Evolutionary conservation across 1,140 invertebrate species (phyloP).

Genomic region (Drosophila auraria): DNA sequence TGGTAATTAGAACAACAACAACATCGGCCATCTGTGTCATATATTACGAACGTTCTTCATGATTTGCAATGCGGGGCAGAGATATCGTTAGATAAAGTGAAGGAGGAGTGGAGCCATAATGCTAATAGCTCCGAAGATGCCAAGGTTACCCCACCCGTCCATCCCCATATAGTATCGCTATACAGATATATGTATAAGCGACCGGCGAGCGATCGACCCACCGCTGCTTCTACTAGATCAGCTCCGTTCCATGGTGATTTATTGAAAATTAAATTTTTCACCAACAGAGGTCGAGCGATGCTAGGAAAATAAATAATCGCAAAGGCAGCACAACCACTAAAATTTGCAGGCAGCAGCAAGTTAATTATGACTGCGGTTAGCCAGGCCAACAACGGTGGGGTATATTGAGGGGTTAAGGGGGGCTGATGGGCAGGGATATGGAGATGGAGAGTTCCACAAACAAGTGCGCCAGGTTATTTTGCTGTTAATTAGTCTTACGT

Average conservation of each 20-base stretch:
- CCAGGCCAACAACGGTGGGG: slow-evolving; percentile 13
- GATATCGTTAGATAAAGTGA: slow-evolving; percentile 8
- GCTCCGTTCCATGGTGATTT: slow-evolving; percentile 60
- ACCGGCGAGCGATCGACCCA: slow-evolving; percentile 31
- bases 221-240: slow-evolving; percentile 69
- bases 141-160: slow-evolving; percentile 4
- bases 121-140: slow-evolving; percentile 13
- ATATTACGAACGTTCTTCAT: slow-evolving; percentile 46
- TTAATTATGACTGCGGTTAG: slow-evolving; percentile 78
- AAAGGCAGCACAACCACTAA: slow-evolving; percentile 33
- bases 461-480: slow-evolving; percentile 79
- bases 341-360: slow-evolving; percentile 68
- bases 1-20: slow-evolving; percentile 64
- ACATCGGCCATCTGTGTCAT: slow-evolving; percentile 35
- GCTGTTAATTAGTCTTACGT: slow-evolving; percentile 81
- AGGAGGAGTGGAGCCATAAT: slow-evolving; percentile 21
- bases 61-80: slow-evolving; percentile 39
- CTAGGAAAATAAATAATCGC: slow-evolving; percentile 46
- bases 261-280: slow-evolving; percentile 79
- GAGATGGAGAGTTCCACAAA: slow-evolving; percentile 61
- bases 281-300: slow-evolving; percentile 60
- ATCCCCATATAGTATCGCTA: not conserved
- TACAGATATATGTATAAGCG: slow-evolving; percentile 3
- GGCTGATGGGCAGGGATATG: slow-evolving; percentile 24
- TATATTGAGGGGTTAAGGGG: not conserved